Percentiles rank a stretch among this genome's conserved stretches.
phyloP scores from a whole-genome alignment of 2,888 invertebrate species.

The Julus scandinavius region DNA sequence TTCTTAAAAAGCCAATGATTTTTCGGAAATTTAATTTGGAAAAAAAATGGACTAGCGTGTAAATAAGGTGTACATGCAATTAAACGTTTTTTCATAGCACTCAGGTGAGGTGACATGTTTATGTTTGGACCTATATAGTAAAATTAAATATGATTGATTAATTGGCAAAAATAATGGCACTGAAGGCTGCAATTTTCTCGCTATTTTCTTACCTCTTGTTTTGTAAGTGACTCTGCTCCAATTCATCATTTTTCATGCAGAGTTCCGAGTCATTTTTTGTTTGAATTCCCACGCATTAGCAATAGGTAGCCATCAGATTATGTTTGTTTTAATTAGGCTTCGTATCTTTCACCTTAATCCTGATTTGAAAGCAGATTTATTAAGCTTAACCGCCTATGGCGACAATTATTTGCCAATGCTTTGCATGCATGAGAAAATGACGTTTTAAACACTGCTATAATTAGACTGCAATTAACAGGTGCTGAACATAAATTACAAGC shows the following conservation, averaged over 20 bases:
- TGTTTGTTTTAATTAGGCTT: constrained; percentile 25
- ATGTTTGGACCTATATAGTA: neutral
- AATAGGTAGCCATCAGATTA: neutral
- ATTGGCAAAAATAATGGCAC: neutral
- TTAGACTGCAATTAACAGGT: neutral
- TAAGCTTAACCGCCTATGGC: neutral
- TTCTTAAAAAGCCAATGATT: neutral
- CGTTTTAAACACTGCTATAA: constrained; percentile 42
- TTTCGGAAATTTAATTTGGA: neutral
- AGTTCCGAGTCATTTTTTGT: neutral
- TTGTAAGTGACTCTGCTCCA: neutral
- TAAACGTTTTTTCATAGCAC: neutral
- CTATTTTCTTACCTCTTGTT: constrained; percentile 25
- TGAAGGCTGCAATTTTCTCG: constrained; percentile 16
- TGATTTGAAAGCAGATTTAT: constrained; percentile 25
- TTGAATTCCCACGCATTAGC: neutral
- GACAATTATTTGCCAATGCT: neutral
- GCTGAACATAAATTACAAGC: neutral
- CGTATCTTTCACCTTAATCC: neutral
- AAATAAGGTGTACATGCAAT: neutral
- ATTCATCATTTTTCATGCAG: constrained; percentile 8
- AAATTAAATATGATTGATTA: neutral
- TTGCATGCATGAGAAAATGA: neutral
- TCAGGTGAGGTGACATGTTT: neutral
- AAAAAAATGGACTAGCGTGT: neutral